phyloP scores from a whole-genome alignment of 1,140 invertebrate species.

The Portunus trituberculatus region DNA sequence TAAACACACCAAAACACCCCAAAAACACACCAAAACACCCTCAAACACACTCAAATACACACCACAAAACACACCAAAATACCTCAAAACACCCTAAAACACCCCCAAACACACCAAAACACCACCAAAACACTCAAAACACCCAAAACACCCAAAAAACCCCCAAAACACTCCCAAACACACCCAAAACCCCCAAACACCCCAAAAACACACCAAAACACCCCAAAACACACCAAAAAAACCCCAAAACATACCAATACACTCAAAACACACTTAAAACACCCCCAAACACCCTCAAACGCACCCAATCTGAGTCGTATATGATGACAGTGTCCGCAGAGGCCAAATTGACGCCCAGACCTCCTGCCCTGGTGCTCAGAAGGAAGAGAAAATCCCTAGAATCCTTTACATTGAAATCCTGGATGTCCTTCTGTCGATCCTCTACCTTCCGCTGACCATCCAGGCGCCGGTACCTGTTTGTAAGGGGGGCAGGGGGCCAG shows the following conservation, averaged over 20 bases:
- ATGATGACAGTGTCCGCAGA: constrained; percentile 96
- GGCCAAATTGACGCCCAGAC: constrained; percentile 95
- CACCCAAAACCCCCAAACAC: too few relatives aligned
- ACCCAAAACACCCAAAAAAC: too few relatives aligned
- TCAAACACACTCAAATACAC: too few relatives aligned
- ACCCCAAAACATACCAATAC: neutral
- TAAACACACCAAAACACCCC: too few relatives aligned
- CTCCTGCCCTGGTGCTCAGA: constrained; percentile 91
- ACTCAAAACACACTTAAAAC: neutral
- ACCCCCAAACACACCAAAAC: too few relatives aligned
- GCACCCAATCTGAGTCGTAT: constrained; percentile 92
- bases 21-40: neutral
- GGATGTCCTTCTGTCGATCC: constrained; percentile 88
- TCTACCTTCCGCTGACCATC: constrained; percentile 81
- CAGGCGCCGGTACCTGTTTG: constrained; percentile 80
- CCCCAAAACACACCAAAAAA: too few relatives aligned
- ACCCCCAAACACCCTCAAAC: constrained; percentile 75
- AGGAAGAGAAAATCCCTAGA: constrained; percentile 90
- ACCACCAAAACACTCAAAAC: too few relatives aligned
- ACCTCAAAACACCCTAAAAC: too few relatives aligned
- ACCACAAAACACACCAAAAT: constrained; percentile 3
- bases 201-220: neutral
- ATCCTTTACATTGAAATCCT: constrained; percentile 87
- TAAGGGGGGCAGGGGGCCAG: too few relatives aligned
- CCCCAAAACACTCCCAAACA: neutral